Evolutionary conservation across 2,797 vertebrate species (phyloP), one percentile per base, ranked within the genome.

Genomic region (Capromys pilorides): DNA sequence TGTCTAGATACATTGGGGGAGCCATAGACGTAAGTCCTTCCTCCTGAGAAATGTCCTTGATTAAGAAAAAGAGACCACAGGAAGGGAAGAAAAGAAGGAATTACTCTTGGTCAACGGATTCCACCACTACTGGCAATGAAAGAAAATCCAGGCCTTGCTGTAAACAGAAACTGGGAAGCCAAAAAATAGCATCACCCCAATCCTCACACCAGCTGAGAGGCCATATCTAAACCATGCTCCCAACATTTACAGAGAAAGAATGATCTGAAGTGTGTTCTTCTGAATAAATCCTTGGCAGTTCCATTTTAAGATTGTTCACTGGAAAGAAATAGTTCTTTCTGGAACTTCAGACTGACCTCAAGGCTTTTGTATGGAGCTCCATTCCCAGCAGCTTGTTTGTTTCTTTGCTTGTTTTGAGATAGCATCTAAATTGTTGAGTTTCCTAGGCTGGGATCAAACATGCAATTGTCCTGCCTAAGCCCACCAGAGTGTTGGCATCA

Each of bases 21-120:
- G 69, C 51, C 85, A 88, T 26, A 54, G 86, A n/a, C 28, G 90
- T 12, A 91, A 96, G 87, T 26, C 57, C 45, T 89, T 88, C 24
- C 49, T 64, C 13, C 19, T 91, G 39, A 97, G 59, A 73, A 93
- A 97, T 4, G 1, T 13, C 39, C 86, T 86, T 75, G 61, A 91
- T 67, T 77, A 93, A 96, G 66, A 90, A 90, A 93, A 59, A 39
- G 10, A 2, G 31, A 88, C 67, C 93, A 19, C 12, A 54, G 33
- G 69, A 75, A 39, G 51, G 95, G 26, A 84, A 92, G 39, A 13
- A 11, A 49, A 51, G 22, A 45, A 71, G 14, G 14, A 54, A 39
- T 19, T 39, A 1, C 57, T 28, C 21, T 18, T 0, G 2, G 31
- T 61, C 86, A 59, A 22, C 41, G 71, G 62, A 45, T 75, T 49